phyloP scores from a whole-genome alignment of 30 jellyfish, hydroid and myxozoan species.

The Aurelia sp. region DNA sequence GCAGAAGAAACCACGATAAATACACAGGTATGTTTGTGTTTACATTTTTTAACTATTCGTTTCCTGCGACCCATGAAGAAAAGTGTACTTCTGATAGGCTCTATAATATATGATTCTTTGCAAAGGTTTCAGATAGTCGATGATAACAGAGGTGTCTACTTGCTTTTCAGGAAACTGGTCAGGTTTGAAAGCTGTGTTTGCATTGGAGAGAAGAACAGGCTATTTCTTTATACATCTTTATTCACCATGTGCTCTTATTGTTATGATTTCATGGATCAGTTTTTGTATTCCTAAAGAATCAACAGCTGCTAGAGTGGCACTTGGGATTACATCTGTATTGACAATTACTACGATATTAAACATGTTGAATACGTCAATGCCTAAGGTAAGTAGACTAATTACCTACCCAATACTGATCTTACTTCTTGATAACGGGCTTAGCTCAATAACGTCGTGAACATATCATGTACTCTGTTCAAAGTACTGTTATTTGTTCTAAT shows the following conservation, averaged over 20 bases:
- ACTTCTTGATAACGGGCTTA: too few relatives aligned
- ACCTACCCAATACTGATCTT: neutral
- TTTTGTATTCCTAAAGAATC: slow-evolving; percentile 94
- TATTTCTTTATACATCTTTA: slow-evolving; percentile 84
- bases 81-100: too few relatives aligned
- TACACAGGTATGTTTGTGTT: too few relatives aligned
- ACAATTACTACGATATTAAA: slow-evolving; percentile 88
- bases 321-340: slow-evolving; percentile 88
- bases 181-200: slow-evolving; percentile 81
- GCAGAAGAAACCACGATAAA: too few relatives aligned
- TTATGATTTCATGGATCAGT: slow-evolving; percentile 92
- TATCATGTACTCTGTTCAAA: too few relatives aligned
- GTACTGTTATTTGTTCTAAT: too few relatives aligned
- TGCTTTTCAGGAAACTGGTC: slow-evolving; percentile 82
- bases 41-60: too few relatives aligned
- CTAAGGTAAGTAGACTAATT: slow-evolving; percentile 59
- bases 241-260: slow-evolving; percentile 94
- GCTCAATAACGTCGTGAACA: too few relatives aligned
- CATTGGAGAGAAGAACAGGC: slow-evolving; percentile 85
- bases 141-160: neutral
- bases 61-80: too few relatives aligned
- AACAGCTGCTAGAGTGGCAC: slow-evolving; percentile 97
- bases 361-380: slow-evolving; percentile 93
- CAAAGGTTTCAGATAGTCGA: too few relatives aligned
- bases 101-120: too few relatives aligned